Conservation (phyloP, 2,113 vertebrate genomes). For the Scophthalmus maximus region DNA sequence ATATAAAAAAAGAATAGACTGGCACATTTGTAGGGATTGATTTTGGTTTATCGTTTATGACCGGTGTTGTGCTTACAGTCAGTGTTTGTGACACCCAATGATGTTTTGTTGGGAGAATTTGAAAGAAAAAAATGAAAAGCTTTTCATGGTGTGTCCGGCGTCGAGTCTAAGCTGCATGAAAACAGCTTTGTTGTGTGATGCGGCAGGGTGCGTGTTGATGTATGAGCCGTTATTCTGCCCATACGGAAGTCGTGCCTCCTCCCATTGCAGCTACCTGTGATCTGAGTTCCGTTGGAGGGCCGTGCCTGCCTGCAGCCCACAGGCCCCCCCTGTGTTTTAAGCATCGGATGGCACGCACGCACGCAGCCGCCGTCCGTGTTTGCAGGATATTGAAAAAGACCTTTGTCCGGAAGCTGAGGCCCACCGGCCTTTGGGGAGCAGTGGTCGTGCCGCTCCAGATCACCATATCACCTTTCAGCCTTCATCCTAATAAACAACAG, state of each 20-base stretch:
- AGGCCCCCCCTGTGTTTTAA: slow-evolving; percentile 63
- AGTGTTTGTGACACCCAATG: too few species aligned
- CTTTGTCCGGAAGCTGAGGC: slow-evolving; percentile 79
- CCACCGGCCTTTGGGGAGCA: slow-evolving; percentile 60
- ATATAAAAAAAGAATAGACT: not conserved
- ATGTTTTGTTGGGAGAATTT: not conserved
- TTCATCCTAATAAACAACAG: slow-evolving; percentile 62
- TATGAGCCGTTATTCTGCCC: slow-evolving; percentile 51
- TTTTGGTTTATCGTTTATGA: not conserved
- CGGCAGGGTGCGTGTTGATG: slow-evolving; percentile 36
- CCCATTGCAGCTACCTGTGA: slow-evolving; percentile 74
- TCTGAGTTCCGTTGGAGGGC: slow-evolving; percentile 54
- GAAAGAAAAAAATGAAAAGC: not conserved
- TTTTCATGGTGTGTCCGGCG: not conserved
- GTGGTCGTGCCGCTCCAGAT: slow-evolving; percentile 61
- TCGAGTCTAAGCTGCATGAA: slow-evolving; percentile 30
- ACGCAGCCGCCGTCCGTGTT: slow-evolving; percentile 52
- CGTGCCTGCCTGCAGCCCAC: slow-evolving; percentile 50
- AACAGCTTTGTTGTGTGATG: slow-evolving; percentile 49
- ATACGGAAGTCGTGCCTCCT: slow-evolving; percentile 65
- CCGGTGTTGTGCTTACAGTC: too few species aligned
- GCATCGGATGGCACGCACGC: slow-evolving; percentile 61
- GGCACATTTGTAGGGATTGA: not conserved
- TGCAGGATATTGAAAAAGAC: slow-evolving; percentile 85
- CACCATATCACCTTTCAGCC: slow-evolving; percentile 74